Conservation (phyloP, 1,140 invertebrate species). For the Drosophila littoralis region DNA sequence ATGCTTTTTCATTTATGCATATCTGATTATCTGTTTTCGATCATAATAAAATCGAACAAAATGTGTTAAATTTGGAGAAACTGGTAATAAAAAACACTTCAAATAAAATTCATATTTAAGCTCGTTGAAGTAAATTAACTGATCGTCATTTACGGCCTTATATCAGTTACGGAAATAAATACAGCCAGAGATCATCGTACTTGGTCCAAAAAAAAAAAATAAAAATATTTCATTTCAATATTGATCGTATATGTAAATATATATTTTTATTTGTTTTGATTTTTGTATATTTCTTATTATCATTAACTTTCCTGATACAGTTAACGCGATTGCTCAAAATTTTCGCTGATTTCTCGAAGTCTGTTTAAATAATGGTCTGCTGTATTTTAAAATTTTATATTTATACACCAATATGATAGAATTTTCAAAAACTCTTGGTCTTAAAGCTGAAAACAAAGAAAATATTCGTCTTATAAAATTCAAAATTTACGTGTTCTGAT, state of each 20-base stretch:
- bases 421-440: too few relatives aligned
- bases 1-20: background rate
- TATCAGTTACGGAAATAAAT: conserved; percentile 27
- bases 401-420: too few relatives aligned
- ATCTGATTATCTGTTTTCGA: background rate
- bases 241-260: background rate
- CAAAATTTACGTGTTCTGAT: too few relatives aligned
- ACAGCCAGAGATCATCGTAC: conserved; percentile 23
- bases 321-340: too few relatives aligned
- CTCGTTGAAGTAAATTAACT: conserved; percentile 1
- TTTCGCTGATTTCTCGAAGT: too few relatives aligned
- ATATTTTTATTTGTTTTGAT: background rate
- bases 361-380: too few relatives aligned
- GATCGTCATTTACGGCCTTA: conserved; percentile 3
- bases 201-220: background rate
- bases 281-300: background rate
- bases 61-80: conserved; percentile 8
- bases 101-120: background rate
- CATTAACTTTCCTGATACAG: background rate
- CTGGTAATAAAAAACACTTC: background rate
- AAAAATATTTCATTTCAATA: background rate
- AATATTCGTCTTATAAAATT: too few relatives aligned
- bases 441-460: too few relatives aligned
- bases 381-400: too few relatives aligned
- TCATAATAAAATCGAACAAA: background rate